These are phyloP conservation scores for Ostrea denselamellosa DNA, from an alignment of 1,140 invertebrate genomes.

Conservation along the genomic window DNA sequence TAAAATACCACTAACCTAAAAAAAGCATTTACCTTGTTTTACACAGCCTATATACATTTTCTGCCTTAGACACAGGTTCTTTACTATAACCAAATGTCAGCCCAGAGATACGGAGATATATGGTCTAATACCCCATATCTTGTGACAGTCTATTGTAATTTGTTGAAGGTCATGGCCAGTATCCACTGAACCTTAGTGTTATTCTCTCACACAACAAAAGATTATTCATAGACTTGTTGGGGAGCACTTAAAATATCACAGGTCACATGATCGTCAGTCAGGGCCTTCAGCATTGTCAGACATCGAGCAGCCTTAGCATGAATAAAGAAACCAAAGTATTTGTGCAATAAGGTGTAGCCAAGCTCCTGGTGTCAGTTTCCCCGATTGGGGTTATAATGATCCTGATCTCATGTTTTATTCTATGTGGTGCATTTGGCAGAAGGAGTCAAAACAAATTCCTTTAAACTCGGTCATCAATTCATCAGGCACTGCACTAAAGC, in stretches of 20 bases:
- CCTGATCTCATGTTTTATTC: conserved; percentile 28
- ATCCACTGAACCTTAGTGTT: neutral
- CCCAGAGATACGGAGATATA: neutral
- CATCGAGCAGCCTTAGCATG: neutral
- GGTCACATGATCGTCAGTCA: neutral
- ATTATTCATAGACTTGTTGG: conserved; percentile 13
- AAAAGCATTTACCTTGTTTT: neutral
- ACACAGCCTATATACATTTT: neutral
- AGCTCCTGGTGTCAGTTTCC: neutral
- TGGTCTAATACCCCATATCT: conserved; percentile 14
- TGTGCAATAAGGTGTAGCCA: neutral
- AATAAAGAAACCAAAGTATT: conserved; percentile 11
- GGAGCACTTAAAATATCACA: neutral
- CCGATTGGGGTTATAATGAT: conserved; percentile 20
- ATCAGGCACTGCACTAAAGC: conserved; percentile 11
- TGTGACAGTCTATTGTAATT: conserved; percentile 10
- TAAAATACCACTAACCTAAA: conserved; percentile 12
- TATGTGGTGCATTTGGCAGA: conserved; percentile 15
- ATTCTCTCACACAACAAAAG: conserved; percentile 16
- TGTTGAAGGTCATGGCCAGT: neutral
- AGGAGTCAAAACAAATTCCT: conserved; percentile 38
- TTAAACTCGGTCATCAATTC: conserved; percentile 29
- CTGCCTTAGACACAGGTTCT: neutral
- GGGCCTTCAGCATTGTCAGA: neutral
- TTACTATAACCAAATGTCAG: neutral